These are phyloP conservation scores for Centropus unirufus DNA, from an alignment of 2,113 vertebrate genomes.

Conservation along the genomic window DNA sequence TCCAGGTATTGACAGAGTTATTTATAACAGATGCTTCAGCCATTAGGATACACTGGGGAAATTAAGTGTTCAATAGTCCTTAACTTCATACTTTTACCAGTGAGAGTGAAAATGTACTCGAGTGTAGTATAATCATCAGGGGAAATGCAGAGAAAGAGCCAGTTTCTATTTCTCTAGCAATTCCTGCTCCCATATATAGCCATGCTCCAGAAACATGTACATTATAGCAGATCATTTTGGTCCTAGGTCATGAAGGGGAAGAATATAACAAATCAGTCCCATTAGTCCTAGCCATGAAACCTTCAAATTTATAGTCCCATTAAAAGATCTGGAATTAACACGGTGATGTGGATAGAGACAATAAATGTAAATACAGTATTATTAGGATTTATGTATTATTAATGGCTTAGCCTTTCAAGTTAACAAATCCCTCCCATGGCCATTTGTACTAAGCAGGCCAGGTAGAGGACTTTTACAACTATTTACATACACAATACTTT, in stretches of 20 bases:
- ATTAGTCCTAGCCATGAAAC: background rate
- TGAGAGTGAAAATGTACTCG: background rate
- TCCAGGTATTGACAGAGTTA: background rate
- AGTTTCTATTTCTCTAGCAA: background rate
- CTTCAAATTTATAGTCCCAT: background rate
- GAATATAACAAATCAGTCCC: background rate
- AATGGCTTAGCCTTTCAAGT: background rate
- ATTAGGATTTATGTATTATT: background rate
- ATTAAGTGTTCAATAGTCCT: conserved; percentile 1
- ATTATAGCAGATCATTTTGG: background rate
- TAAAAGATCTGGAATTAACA: background rate
- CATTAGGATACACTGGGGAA: background rate
- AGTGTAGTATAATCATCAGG: background rate
- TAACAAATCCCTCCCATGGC: background rate
- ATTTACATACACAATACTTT: rapidly evolving
- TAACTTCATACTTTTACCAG: background rate
- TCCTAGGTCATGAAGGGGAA: background rate
- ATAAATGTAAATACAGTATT: background rate
- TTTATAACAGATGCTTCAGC: background rate
- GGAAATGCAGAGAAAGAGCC: background rate
- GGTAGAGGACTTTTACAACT: background rate
- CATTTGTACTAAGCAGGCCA: background rate
- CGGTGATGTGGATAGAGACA: background rate
- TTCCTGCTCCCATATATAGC: background rate
- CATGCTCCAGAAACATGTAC: background rate